phyloP scores from a whole-genome alignment of 2,113 vertebrate species.

The Jacana jacana region DNA sequence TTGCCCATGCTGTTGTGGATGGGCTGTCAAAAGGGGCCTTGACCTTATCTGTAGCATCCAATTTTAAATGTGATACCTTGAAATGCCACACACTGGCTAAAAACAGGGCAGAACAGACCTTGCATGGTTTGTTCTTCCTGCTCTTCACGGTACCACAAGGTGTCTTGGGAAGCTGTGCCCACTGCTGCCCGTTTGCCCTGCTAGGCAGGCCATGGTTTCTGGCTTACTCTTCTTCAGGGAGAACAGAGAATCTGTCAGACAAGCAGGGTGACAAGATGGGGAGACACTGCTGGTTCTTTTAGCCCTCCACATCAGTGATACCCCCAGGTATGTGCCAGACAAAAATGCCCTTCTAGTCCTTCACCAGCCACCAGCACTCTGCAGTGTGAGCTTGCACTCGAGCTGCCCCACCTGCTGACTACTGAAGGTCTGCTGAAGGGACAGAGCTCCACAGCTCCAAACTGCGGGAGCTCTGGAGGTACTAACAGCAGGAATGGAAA shows the following conservation, averaged over 20 bases:
- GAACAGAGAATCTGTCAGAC: neutral
- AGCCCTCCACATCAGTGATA: neutral
- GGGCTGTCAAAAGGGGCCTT: neutral
- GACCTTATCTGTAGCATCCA: neutral
- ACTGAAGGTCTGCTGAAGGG: neutral
- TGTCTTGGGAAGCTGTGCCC: neutral
- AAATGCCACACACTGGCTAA: neutral
- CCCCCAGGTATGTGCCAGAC: neutral
- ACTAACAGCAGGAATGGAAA: slow-evolving; percentile 18
- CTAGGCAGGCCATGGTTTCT: neutral
- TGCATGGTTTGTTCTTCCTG: neutral
- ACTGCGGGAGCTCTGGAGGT: neutral
- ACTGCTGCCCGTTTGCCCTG: neutral
- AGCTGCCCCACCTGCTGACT: neutral
- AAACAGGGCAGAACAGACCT: neutral
- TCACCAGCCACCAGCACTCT: neutral
- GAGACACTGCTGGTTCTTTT: neutral
- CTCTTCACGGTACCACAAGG: neutral
- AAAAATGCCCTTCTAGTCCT: neutral
- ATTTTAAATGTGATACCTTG: neutral
- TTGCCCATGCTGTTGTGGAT: neutral
- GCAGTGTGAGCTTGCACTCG: neutral
- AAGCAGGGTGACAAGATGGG: neutral
- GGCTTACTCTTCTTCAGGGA: neutral
- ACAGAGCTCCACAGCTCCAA: neutral